Percentiles rank a stretch among this genome's conserved stretches.
These are phyloP conservation scores for Chroicocephalus ridibundus DNA, from an alignment of 2,113 vertebrate species.

Conservation along the genomic window DNA sequence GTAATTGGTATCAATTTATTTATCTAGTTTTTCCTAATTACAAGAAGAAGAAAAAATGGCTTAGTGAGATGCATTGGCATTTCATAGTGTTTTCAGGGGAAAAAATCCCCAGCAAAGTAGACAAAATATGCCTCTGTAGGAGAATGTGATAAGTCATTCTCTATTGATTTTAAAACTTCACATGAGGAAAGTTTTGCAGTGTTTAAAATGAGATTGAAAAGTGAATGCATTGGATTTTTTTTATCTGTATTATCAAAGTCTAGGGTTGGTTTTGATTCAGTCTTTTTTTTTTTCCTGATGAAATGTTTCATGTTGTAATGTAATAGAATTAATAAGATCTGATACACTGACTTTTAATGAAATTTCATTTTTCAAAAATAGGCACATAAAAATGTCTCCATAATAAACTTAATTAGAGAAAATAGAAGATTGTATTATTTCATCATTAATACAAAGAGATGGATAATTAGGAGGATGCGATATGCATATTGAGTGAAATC, in stretches of 20 bases:
- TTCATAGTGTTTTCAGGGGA: neutral
- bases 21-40: constrained; percentile 68
- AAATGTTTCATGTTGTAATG: constrained; percentile 74
- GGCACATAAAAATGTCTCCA: constrained; percentile 74
- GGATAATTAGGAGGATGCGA: constrained; percentile 73
- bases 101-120: constrained; percentile 1
- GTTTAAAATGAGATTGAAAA: constrained; percentile 62
- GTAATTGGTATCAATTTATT: constrained; percentile 58
- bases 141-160: constrained; percentile 30
- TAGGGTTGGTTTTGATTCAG: constrained; percentile 67
- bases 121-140: constrained; percentile 17
- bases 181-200: constrained; percentile 45
- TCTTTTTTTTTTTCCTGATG: constrained; percentile 58
- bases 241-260: constrained; percentile 69
- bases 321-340: constrained; percentile 78
- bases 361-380: constrained; percentile 80
- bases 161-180: constrained; percentile 57
- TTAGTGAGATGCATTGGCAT: constrained; percentile 16
- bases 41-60: constrained; percentile 13
- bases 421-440: constrained; percentile 79
- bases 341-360: constrained; percentile 77
- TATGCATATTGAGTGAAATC: constrained; percentile 59
- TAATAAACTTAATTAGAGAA: constrained; percentile 82
- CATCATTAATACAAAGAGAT: constrained; percentile 76
- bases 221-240: constrained; percentile 36